phyloP scores from a whole-genome alignment of 2,888 invertebrate genomes.

The Thumatha senex region DNA sequence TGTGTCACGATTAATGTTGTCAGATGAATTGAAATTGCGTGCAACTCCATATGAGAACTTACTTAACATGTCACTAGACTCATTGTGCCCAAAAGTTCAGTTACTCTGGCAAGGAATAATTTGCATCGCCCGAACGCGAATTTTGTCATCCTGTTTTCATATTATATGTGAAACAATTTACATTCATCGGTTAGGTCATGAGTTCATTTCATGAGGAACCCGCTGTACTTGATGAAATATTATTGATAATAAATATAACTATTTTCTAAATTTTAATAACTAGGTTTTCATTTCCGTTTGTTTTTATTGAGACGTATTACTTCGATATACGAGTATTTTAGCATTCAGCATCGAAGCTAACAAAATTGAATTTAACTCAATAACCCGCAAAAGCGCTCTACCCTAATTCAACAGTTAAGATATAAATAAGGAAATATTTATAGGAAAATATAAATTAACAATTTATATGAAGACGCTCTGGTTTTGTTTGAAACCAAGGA shows the following conservation, averaged over 20 bases:
- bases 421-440: constrained; percentile 13
- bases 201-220: too few species aligned
- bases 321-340: not conserved
- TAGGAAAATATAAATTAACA: constrained; percentile 18
- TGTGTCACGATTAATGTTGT: constrained; percentile 27
- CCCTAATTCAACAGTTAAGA: constrained; percentile 4
- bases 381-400: constrained; percentile 13
- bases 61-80: constrained; percentile 6
- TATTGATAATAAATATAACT: too few species aligned
- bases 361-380: constrained; percentile 3
- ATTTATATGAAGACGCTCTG: constrained; percentile 17
- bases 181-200: not conserved
- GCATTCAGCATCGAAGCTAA: not conserved
- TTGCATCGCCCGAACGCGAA: constrained; percentile 20
- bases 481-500: constrained; percentile 42
- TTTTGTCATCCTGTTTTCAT: constrained; percentile 23
- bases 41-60: constrained; percentile 9
- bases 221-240: too few species aligned
- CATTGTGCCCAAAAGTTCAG: constrained; percentile 26
- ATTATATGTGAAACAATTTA: constrained; percentile 24
- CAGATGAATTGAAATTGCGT: constrained; percentile 14
- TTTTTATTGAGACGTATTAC: not conserved
- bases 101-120: constrained; percentile 25
- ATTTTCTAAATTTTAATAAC: too few species aligned
- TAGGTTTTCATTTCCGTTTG: too few species aligned